Conservation (phyloP, 2,797 vertebrate genomes). For the Microctenopoma lineatum region DNA sequence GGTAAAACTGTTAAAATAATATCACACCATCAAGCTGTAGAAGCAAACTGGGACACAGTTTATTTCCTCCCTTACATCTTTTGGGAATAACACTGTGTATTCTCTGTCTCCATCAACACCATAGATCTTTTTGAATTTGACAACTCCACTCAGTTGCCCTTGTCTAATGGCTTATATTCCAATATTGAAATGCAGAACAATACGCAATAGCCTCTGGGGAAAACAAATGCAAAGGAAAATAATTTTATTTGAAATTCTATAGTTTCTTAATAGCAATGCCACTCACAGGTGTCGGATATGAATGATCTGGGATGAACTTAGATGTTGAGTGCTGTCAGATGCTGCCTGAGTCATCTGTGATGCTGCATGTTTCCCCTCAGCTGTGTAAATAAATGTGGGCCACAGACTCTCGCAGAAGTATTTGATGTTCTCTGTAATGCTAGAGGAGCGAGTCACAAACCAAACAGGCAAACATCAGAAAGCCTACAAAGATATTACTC, state of each 20-base stretch:
- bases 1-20: slow-evolving; percentile 38
- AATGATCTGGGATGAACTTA: slow-evolving; percentile 52
- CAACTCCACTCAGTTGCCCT: slow-evolving; percentile 70
- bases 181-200: slow-evolving; percentile 65
- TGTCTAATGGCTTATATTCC: slow-evolving; percentile 68
- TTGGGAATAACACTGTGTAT: slow-evolving; percentile 37
- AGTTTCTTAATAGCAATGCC: slow-evolving; percentile 46
- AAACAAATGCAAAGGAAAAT: slow-evolving; percentile 53
- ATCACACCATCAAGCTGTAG: slow-evolving; percentile 24
- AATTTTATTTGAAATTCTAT: slow-evolving; percentile 49
- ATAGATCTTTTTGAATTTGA: slow-evolving; percentile 75
- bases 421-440: slow-evolving; percentile 50
- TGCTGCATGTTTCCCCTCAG: slow-evolving; percentile 19
- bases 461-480: slow-evolving; percentile 30
- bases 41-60: slow-evolving; percentile 44
- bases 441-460: slow-evolving; percentile 22
- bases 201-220: slow-evolving; percentile 43
- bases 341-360: slow-evolving; percentile 23
- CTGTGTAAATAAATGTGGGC: slow-evolving; percentile 48
- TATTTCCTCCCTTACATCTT: slow-evolving; percentile 43
- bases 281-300: slow-evolving; percentile 34
- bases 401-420: slow-evolving; percentile 30
- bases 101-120: slow-evolving; percentile 48
- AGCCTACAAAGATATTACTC: slow-evolving; percentile 23
- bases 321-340: slow-evolving; percentile 50